These are phyloP conservation scores for Diarsia mendica DNA, from an alignment of 2,888 invertebrate genomes.

Conservation along the genomic window DNA sequence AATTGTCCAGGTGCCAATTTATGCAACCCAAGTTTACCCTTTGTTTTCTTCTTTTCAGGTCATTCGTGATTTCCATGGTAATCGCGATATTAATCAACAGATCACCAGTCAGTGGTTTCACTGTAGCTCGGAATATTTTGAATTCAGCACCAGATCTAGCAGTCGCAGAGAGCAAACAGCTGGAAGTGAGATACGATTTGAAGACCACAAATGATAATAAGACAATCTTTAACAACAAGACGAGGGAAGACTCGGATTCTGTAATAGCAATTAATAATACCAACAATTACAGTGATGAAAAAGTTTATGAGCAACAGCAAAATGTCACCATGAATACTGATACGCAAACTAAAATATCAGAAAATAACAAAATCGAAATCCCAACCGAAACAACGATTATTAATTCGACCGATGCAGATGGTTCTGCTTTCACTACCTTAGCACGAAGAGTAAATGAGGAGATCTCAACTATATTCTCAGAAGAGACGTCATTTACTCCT, in stretches of 20 bases:
- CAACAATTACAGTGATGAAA: conserved; percentile 22
- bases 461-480: conserved; percentile 5
- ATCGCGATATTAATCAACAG: conserved; percentile 74
- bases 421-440: conserved; percentile 17
- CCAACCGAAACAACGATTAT: conserved; percentile 11
- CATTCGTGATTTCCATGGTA: conserved; percentile 77
- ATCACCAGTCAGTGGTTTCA: conserved; percentile 75
- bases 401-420: conserved; percentile 11
- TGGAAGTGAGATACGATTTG: conserved; percentile 71
- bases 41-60: conserved; percentile 77
- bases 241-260: conserved; percentile 28
- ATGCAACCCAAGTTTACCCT: conserved; percentile 11
- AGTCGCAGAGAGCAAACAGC: conserved; percentile 70
- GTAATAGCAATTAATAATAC: conserved; percentile 42
- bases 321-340: conserved; percentile 33
- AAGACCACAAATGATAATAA: conserved; percentile 61
- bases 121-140: conserved; percentile 65
- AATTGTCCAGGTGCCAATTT: neutral
- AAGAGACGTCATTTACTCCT: conserved; percentile 1
- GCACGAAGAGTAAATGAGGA: conserved; percentile 21
- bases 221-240: conserved; percentile 20
- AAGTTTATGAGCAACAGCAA: neutral
- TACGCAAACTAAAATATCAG: conserved; percentile 18
- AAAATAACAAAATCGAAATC: conserved; percentile 6
- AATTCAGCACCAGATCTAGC: conserved; percentile 66